These are phyloP conservation scores for Neocrepidodera transversa DNA, from an alignment of 2,888 invertebrate species.

Conservation along the genomic window DNA sequence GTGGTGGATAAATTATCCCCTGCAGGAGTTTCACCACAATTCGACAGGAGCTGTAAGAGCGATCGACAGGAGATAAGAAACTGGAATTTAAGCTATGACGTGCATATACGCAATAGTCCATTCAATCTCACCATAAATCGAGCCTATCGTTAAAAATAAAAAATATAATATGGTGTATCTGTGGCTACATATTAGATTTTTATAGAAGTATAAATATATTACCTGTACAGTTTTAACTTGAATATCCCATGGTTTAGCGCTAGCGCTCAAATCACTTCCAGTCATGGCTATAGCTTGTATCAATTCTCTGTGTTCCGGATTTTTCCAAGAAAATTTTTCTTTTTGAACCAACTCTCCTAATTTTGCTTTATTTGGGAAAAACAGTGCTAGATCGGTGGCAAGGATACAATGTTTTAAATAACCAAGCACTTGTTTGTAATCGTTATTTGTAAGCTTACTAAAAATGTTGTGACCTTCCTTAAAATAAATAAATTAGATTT, in stretches of 20 bases:
- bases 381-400: conserved; percentile 83
- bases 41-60: too few relatives aligned
- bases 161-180: too few relatives aligned
- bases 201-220: too few relatives aligned
- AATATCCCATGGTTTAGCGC: conserved; percentile 84
- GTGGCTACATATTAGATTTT: too few relatives aligned
- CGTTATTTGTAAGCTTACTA: conserved; percentile 71
- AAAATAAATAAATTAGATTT: too few relatives aligned
- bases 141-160: too few relatives aligned
- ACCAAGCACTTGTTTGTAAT: conserved; percentile 79
- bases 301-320: conserved; percentile 71
- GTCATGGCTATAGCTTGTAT: conserved; percentile 84
- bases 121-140: too few relatives aligned
- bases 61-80: too few relatives aligned
- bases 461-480: conserved; percentile 89
- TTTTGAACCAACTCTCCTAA: conserved; percentile 64
- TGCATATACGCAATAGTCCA: too few relatives aligned
- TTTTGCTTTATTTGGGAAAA: conserved; percentile 77
- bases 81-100: too few relatives aligned
- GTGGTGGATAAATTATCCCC: too few relatives aligned
- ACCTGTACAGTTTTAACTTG: conserved; percentile 77
- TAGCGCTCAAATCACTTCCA: conserved; percentile 82
- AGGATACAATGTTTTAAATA: conserved; percentile 82
- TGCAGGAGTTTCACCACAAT: too few relatives aligned
- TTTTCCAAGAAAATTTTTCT: conserved; percentile 70